phyloP scores from a whole-genome alignment of 2,888 invertebrate genomes.

The Patella depressa region DNA sequence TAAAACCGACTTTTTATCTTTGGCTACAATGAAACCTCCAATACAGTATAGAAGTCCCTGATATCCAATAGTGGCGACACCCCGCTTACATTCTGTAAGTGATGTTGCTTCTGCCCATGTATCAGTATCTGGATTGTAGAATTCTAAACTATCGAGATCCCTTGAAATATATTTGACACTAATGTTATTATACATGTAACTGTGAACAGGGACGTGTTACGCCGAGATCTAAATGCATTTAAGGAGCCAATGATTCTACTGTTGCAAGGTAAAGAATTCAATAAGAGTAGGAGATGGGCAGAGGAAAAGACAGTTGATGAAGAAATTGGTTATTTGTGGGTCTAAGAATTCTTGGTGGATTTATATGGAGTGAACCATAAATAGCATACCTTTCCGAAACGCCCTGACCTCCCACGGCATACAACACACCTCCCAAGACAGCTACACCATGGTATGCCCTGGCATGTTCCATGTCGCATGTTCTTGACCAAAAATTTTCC shows the following conservation, averaged over 20 bases:
- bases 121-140: constrained; percentile 46
- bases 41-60: constrained; percentile 47
- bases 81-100: constrained; percentile 48
- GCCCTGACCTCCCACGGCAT: constrained; percentile 56
- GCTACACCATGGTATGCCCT: constrained; percentile 52
- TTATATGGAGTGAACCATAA: too few relatives aligned
- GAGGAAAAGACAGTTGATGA: too few relatives aligned
- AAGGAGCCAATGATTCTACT: too few relatives aligned
- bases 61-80: constrained; percentile 46
- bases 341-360: too few relatives aligned
- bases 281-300: too few relatives aligned
- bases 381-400: constrained; percentile 39
- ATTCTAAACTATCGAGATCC: constrained; percentile 50
- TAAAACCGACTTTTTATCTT: constrained; percentile 40
- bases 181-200: neutral
- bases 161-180: constrained; percentile 14
- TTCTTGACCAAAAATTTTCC: constrained; percentile 40
- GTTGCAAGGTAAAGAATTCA: too few relatives aligned
- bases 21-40: constrained; percentile 53
- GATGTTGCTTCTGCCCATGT: constrained; percentile 44
- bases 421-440: constrained; percentile 44
- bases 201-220: neutral
- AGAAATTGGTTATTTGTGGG: too few relatives aligned
- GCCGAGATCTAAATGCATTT: too few relatives aligned
- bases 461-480: constrained; percentile 40